Conservation (phyloP, 2,113 vertebrate genomes). For the Dryoscopus gambensis region DNA sequence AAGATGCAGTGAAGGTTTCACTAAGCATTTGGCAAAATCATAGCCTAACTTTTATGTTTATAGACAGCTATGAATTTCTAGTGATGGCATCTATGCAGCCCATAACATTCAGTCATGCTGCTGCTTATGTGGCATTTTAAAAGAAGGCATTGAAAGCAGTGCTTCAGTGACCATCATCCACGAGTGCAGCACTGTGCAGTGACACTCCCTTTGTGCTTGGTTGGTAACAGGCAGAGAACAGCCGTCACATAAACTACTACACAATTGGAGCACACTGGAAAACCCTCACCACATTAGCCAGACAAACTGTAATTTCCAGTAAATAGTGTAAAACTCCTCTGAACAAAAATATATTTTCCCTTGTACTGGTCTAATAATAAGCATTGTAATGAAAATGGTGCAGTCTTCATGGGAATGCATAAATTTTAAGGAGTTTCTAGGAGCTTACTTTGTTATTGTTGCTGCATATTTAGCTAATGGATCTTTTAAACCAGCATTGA, state of each 20-base stretch:
- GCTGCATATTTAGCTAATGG: neutral
- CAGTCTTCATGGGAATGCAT: neutral
- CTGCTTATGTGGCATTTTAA: neutral
- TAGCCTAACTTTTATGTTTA: neutral
- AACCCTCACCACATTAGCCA: neutral
- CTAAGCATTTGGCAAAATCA: neutral
- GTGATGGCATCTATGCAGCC: neutral
- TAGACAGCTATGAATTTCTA: neutral
- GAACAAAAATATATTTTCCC: neutral
- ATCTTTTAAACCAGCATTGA: neutral
- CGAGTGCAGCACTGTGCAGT: neutral
- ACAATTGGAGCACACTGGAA: neutral
- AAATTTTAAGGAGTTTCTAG: neutral
- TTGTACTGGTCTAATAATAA: neutral
- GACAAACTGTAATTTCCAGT: neutral
- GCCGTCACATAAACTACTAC: neutral
- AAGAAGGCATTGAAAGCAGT: neutral
- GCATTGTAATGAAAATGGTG: neutral
- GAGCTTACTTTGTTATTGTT: neutral
- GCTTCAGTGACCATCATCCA: neutral
- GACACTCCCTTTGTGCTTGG: neutral
- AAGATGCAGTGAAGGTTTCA: neutral
- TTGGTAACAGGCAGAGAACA: neutral
- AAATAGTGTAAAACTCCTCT: neutral
- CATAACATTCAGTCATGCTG: neutral